These are phyloP conservation scores for Drosophila mimica DNA, from an alignment of 2,888 invertebrate genomes.

Conservation along the genomic window DNA sequence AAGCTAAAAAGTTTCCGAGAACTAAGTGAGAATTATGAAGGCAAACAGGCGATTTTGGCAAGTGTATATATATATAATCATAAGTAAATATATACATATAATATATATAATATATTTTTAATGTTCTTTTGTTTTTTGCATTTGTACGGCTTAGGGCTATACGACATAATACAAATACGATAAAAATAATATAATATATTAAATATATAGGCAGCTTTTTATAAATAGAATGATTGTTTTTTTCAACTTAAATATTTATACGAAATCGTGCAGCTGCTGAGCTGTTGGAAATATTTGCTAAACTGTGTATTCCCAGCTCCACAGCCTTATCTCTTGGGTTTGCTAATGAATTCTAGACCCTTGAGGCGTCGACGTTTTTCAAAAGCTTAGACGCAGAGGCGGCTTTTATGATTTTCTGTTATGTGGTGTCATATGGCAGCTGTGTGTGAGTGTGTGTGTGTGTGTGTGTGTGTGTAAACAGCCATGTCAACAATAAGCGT, in stretches of 20 bases:
- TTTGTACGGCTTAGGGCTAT: not conserved
- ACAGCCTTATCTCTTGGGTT: conserved; percentile 1
- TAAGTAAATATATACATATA: not conserved
- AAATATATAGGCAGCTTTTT: not conserved
- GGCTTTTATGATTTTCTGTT: conserved; percentile 22
- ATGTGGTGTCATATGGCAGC: conserved; percentile 34
- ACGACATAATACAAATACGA: not conserved
- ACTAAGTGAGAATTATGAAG: conserved; percentile 8
- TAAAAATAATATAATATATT: not conserved
- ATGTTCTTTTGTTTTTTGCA: not conserved
- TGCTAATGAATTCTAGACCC: conserved; percentile 1
- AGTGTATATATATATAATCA: not conserved
- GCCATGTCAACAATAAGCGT: conserved; percentile 28
- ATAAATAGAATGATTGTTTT: not conserved
- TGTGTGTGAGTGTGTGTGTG: conserved; percentile 4
- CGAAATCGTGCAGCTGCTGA: conserved; percentile 19
- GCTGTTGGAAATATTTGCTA: not conserved
- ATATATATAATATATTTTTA: not conserved
- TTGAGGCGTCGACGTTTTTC: not conserved
- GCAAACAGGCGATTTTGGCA: conserved; percentile 4
- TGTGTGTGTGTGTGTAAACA: conserved; percentile 4
- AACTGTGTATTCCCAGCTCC: not conserved
- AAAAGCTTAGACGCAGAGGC: conserved; percentile 25
- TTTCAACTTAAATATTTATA: not conserved
- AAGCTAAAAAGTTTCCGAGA: conserved; percentile 6